Conservation (phyloP, 2,888 invertebrate genomes). For the Hoplodrina ambigua region DNA sequence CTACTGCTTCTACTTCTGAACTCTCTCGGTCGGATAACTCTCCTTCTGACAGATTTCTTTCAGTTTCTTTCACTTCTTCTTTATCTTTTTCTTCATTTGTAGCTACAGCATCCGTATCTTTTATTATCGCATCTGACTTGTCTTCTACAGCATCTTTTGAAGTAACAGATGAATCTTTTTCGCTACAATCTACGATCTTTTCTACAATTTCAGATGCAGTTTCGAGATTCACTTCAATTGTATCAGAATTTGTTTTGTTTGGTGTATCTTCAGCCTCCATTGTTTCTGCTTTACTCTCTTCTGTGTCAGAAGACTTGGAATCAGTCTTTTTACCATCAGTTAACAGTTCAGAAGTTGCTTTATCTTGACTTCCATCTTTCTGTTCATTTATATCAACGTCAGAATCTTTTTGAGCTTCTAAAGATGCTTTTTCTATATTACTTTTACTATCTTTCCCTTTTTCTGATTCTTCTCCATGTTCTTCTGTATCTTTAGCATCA, state of each 20-base stretch:
- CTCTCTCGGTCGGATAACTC: constrained; percentile 79
- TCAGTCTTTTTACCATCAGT: constrained; percentile 1
- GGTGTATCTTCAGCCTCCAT: not conserved
- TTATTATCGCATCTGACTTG: not conserved
- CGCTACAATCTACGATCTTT: not conserved
- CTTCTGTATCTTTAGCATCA: constrained; percentile 17
- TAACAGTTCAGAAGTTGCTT: not conserved
- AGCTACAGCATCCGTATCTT: constrained; percentile 8
- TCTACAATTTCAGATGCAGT: not conserved
- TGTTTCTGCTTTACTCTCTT: not conserved
- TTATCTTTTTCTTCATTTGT: constrained; percentile 20
- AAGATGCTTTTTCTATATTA: not conserved
- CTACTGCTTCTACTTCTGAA: constrained; percentile 80
- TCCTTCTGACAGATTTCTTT: constrained; percentile 77
- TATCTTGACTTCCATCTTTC: not conserved
- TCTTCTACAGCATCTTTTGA: constrained; percentile 14
- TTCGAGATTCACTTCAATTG: not conserved
- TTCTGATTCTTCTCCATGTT: not conserved
- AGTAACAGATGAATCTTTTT: not conserved
- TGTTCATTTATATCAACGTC: not conserved
- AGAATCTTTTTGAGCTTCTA: not conserved
- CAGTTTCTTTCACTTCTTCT: constrained; percentile 25
- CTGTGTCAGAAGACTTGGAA: constrained; percentile 2
- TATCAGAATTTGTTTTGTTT: not conserved
- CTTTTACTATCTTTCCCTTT: not conserved